Base-by-base conservation (phyloP, 1,140 invertebrate species). In the Papilio aristodemus region DNA sequence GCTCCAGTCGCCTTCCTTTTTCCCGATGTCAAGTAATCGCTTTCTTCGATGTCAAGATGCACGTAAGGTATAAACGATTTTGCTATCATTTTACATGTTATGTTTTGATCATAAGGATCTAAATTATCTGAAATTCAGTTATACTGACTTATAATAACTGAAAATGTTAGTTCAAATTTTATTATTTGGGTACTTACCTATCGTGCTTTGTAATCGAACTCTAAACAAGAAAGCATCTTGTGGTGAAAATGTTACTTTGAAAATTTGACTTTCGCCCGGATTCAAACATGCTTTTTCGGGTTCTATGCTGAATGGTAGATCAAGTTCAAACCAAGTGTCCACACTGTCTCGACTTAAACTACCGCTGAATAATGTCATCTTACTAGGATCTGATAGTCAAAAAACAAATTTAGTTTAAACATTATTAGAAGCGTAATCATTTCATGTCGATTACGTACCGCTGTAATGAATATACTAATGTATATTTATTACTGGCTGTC, bases 21-120 rank as follows among this genome's bases (percentile, higher is more conserved):
- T 6, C 84, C 86, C 9, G 85, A 88, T 2, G 82, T 86, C 37
- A 93, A 71, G 78, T 93, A 93, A 77, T 93, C 91, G 63, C 89
- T 93, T 64, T 93, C 89, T 68, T 91, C 85, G 27, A 93, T 82
- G 69, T 93, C 92, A 58, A 93, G 87, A 70, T 93, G 92, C 69
- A 90, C 92, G 72, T 93, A 93, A 0, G 93, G 92, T 4, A 93
- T 80, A 39, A 93, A 71, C 36, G 92, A 92, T 71, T 86, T 85
- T 0, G 84, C 89, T 67, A 64, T 74, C 60, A 91, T 83, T 72
- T 83, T 89, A 68, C 84, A 87, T 4, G 71, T 76, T 54, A 83
- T 75, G 71, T 86, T 87, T 41, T 83, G 78, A 67, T 90, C 86
- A 27, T 88, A 85, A 2, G 89, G 86, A 70, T 88, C 87, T 37